Conservation (phyloP, 2,888 invertebrate genomes). For the Sympetrum striolatum region DNA sequence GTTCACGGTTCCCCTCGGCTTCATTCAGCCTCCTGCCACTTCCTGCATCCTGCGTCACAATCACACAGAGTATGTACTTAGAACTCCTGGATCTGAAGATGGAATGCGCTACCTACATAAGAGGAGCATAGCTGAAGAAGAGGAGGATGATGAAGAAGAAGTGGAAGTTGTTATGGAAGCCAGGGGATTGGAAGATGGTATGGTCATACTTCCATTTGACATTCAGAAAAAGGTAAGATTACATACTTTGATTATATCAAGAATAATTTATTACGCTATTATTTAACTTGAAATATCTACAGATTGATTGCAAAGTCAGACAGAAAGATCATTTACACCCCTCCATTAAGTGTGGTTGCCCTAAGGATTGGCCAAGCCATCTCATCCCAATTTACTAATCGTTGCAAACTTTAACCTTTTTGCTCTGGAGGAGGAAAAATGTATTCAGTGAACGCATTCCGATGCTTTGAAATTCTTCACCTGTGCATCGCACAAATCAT, state of each 20-base stretch:
- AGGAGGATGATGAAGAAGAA: slow-evolving; percentile 49
- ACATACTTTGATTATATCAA: background rate
- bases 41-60: slow-evolving; percentile 77
- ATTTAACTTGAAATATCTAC: too few species aligned
- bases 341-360: too few species aligned
- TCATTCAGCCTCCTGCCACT: slow-evolving; percentile 92
- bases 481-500: too few species aligned
- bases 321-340: too few species aligned
- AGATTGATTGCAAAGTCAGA: too few species aligned
- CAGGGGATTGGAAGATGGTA: slow-evolving; percentile 46
- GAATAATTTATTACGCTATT: too few species aligned
- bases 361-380: too few species aligned
- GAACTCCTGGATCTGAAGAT: slow-evolving; percentile 60
- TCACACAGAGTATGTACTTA: slow-evolving; percentile 69
- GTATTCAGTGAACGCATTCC: too few species aligned
- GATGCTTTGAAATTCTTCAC: too few species aligned
- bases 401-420: too few species aligned
- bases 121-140: slow-evolving; percentile 40
- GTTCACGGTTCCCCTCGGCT: slow-evolving; percentile 94
- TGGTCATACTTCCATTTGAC: background rate
- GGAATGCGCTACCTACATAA: slow-evolving; percentile 44
- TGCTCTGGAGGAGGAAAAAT: too few species aligned
- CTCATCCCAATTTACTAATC: too few species aligned
- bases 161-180: slow-evolving; percentile 34
- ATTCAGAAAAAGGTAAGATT: background rate